A percentile compares a stretch with the other conserved stretches of the same genome.
These are phyloP conservation scores for Craniophora ligustri DNA, from an alignment of 2,888 invertebrate species.

Conservation along the genomic window DNA sequence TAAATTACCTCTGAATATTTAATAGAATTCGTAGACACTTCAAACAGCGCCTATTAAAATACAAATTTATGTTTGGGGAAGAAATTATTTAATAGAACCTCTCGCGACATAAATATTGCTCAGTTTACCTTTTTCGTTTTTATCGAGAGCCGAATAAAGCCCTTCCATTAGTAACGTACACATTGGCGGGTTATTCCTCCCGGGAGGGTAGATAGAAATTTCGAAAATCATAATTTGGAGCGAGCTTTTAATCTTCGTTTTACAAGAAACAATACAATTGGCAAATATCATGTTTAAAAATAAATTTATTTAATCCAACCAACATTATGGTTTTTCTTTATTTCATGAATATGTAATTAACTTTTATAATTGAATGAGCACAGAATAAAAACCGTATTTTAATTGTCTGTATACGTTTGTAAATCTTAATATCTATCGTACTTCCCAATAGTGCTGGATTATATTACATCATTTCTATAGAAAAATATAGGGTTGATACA, in stretches of 20 bases:
- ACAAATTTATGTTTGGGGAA: slow-evolving; percentile 13
- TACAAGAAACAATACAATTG: too few species aligned
- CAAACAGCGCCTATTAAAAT: slow-evolving; percentile 16
- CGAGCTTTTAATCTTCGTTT: background rate
- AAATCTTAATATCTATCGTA: too few species aligned
- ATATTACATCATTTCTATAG: too few species aligned
- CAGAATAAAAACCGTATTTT: too few species aligned
- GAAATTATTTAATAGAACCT: slow-evolving; percentile 29
- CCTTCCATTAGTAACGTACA: slow-evolving; percentile 63
- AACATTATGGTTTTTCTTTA: too few species aligned
- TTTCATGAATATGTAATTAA: too few species aligned
- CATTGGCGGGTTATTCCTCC: slow-evolving; percentile 56
- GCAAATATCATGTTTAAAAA: too few species aligned
- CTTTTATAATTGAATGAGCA: too few species aligned
- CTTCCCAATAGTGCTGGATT: too few species aligned
- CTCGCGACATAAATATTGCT: slow-evolving; percentile 23
- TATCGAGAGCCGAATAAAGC: slow-evolving; percentile 33
- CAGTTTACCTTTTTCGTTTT: slow-evolving; percentile 37
- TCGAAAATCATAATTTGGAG: slow-evolving; percentile 12
- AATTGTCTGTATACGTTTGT: too few species aligned
- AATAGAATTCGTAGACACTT: slow-evolving; percentile 15
- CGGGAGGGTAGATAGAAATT: slow-evolving; percentile 12
- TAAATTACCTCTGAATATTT: slow-evolving; percentile 23
- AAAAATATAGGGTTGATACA: too few species aligned
- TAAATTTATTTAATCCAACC: too few species aligned